Percentiles rank a stretch among this genome's conserved stretches.
Conservation (phyloP, 2,888 invertebrate species). For the Platerodrilus igneus region DNA sequence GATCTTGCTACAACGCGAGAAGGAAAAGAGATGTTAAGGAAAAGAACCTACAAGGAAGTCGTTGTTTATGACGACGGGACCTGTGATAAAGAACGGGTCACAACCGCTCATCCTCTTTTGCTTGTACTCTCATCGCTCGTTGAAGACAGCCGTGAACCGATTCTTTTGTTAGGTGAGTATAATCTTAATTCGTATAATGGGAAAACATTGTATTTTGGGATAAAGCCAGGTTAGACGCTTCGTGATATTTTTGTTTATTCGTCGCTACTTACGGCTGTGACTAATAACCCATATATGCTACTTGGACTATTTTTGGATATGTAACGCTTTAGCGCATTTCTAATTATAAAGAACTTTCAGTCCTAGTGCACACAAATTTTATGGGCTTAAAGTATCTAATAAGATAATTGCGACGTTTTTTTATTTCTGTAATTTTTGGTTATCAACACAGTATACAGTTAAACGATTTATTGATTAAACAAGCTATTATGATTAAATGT, state of each 20-base stretch:
- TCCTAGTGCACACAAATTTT: too few relatives aligned
- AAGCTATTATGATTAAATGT: too few relatives aligned
- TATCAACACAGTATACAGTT: too few relatives aligned
- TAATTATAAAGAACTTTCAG: too few relatives aligned
- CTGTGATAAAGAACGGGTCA: slow-evolving; percentile 56
- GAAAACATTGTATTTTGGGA: too few relatives aligned
- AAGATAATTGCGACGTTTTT: too few relatives aligned
- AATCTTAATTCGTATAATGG: slow-evolving; percentile 8
- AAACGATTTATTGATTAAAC: too few relatives aligned
- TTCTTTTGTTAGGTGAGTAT: slow-evolving; percentile 62
- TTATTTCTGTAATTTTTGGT: too few relatives aligned
- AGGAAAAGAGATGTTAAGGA: slow-evolving; percentile 58
- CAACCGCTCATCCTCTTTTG: slow-evolving; percentile 57
- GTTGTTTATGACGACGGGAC: slow-evolving; percentile 68
- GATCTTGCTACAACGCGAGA: slow-evolving; percentile 62
- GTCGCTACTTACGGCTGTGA: slow-evolving; percentile 30
- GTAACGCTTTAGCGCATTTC: too few relatives aligned
- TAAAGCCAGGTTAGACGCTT: slow-evolving; percentile 20
- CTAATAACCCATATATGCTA: slow-evolving; percentile 29
- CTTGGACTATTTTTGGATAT: slow-evolving; percentile 25
- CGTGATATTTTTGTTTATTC: too few relatives aligned
- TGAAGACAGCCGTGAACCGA: slow-evolving; percentile 62
- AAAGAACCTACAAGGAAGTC: slow-evolving; percentile 56
- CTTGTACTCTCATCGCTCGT: slow-evolving; percentile 62
- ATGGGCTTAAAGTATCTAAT: too few relatives aligned